Conservation (phyloP, 2,888 invertebrate genomes). For the Drosophila mimetica region DNA sequence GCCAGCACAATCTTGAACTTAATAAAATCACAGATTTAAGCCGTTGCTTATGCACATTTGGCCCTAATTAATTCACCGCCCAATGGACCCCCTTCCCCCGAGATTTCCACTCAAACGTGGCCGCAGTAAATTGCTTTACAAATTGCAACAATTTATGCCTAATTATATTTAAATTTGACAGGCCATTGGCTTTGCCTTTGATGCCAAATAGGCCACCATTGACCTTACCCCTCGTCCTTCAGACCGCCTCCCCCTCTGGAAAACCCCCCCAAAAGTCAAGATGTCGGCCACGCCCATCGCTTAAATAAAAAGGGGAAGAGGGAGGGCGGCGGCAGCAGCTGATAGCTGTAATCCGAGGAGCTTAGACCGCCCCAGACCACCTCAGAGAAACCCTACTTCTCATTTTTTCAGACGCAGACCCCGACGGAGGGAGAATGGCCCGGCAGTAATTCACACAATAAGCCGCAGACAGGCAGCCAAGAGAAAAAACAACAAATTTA, state of each 20-base stretch:
- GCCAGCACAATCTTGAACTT: not conserved
- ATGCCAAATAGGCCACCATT: conserved; percentile 2
- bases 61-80: conserved; percentile 19
- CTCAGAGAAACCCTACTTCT: conserved; percentile 19
- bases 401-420: conserved; percentile 12
- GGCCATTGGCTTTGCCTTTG: conserved; percentile 24
- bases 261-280: conserved; percentile 13
- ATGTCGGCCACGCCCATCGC: conserved; percentile 2
- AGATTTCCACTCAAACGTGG: conserved; percentile 7
- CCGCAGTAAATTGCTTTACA: conserved; percentile 59
- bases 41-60: not conserved
- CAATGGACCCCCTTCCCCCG: not conserved
- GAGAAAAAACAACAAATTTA: conserved; percentile 29
- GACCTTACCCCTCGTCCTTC: conserved; percentile 16
- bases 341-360: conserved; percentile 46
- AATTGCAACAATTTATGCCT: conserved; percentile 70
- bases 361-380: conserved; percentile 19
- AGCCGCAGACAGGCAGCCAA: conserved; percentile 63
- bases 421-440: conserved; percentile 23
- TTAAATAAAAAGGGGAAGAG: not conserved
- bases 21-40: not conserved
- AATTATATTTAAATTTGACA: conserved; percentile 73
- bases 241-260: not conserved
- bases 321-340: conserved; percentile 29
- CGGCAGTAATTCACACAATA: conserved; percentile 71